Percentiles rank a stretch among this genome's conserved stretches.
phyloP scores from a whole-genome alignment of 2,888 invertebrate genomes.

The Andrena marginata region DNA sequence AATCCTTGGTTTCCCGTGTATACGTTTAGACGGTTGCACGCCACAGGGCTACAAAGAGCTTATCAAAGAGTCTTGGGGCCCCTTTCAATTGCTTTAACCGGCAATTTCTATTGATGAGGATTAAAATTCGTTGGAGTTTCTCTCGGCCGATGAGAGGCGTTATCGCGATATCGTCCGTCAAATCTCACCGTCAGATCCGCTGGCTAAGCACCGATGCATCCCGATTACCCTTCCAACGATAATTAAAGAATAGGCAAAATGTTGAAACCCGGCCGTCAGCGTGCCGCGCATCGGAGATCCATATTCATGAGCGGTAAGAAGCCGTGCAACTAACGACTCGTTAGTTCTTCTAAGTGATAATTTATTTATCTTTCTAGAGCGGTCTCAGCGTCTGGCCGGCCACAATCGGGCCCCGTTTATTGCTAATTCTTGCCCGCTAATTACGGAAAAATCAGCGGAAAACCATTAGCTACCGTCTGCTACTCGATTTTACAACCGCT shows the following conservation, averaged over 20 bases:
- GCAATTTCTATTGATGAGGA: background rate
- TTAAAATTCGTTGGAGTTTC: slow-evolving; percentile 23
- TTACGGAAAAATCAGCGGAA: slow-evolving; percentile 79
- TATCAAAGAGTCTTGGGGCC: background rate
- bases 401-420: slow-evolving; percentile 58
- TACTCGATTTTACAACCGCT: slow-evolving; percentile 63
- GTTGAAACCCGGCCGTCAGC: slow-evolving; percentile 64
- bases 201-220: slow-evolving; percentile 32
- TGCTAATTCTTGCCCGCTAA: slow-evolving; percentile 76
- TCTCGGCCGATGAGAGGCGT: background rate
- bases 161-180: slow-evolving; percentile 30
- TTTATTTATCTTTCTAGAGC: slow-evolving; percentile 81
- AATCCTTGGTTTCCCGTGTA: no score
- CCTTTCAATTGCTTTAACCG: slow-evolving; percentile 4
- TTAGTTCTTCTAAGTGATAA: slow-evolving; percentile 80
- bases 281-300: slow-evolving; percentile 61
- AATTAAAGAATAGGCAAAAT: slow-evolving; percentile 62
- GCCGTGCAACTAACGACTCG: slow-evolving; percentile 78
- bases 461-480: slow-evolving; percentile 70
- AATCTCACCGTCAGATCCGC: slow-evolving; percentile 22
- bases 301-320: slow-evolving; percentile 80
- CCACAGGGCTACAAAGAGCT: background rate
- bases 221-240: slow-evolving; percentile 49
- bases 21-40: no score
- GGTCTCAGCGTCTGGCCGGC: slow-evolving; percentile 67